Evolutionary conservation across 2,797 vertebrate species (phyloP).

Genomic region (Clarias fuscus): DNA sequence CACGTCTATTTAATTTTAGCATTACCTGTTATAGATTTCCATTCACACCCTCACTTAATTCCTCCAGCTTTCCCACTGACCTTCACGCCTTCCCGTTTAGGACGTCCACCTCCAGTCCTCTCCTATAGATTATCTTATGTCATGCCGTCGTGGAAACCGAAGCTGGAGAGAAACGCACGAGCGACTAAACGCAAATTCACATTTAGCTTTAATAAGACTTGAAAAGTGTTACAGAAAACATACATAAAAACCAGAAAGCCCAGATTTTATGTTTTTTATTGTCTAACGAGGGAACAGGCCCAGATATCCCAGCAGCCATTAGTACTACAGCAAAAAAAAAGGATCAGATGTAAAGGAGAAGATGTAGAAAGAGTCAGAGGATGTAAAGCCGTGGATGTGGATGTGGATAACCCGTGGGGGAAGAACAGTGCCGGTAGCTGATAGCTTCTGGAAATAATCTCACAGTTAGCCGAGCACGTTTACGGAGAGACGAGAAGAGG

Average conservation of each 20-base stretch:
- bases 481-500: slow-evolving; percentile 17
- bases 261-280: slow-evolving; percentile 9
- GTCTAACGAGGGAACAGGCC: slow-evolving; percentile 42
- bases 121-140: slow-evolving; percentile 11
- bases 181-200: neutral
- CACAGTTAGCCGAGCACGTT: slow-evolving; percentile 50
- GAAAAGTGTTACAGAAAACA: neutral
- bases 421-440: slow-evolving; percentile 43
- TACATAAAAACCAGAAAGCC: slow-evolving; percentile 2
- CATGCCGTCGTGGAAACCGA: slow-evolving; percentile 31
- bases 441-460: slow-evolving; percentile 57
- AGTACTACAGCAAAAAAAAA: slow-evolving; percentile 33
- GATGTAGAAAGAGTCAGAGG: slow-evolving; percentile 48
- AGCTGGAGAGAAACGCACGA: neutral
- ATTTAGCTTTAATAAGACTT: slow-evolving; percentile 11
- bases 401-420: slow-evolving; percentile 51
- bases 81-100: neutral
- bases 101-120: neutral
- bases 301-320: slow-evolving; percentile 54
- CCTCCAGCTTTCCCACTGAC: too few species aligned
- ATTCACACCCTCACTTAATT: neutral
- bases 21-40: too few species aligned
- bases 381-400: slow-evolving; percentile 52
- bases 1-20: slow-evolving; percentile 16
- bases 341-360: slow-evolving; percentile 38